Evolutionary conservation across 2,888 invertebrate genomes (phyloP), one percentile per base, ranked within the genome.

Genomic region (Isotomurus palustris): DNA sequence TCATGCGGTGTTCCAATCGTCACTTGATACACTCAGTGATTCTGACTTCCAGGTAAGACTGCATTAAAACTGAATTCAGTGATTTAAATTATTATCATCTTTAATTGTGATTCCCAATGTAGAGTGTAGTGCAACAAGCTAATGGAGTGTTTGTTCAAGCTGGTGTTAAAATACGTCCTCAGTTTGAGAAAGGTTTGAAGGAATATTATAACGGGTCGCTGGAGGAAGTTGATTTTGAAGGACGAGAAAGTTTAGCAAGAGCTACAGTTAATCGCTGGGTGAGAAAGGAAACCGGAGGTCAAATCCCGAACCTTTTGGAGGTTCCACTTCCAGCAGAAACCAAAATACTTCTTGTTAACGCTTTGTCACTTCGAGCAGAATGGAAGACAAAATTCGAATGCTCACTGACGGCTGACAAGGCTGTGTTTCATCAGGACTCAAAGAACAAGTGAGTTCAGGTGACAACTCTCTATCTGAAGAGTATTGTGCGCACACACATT

Each of bases 301-400:
- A 68, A 25, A 71, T 72, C 45, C 29, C 66, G 2, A 54, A 60
- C 5, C 54, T 71, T 10, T 53, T 72, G 35, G 67, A 71, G 6
- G 59, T 56, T 35, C 69, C 72, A 2, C 43, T 72, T 0, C 60
- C 67, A 6, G 58, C 57, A 25, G 65, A 69, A 43, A 69, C 72
- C 1, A 65, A 67, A 28, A 58, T 73, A 29, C 44, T 72, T 6
- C 66, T 72, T n/a, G 69, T 72, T n/a, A 72, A 71, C 50, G 71
- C 70, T 8, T 53, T 72, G 6, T 64, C 70, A 1, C 52, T 73
- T 53, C 64, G 67, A 40, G 72, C 72, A 14, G 57, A 67, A 12
- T 73, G 73, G 73, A 66, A 71, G 29, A 63, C 68, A 40, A 71
- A 71, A 28, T 73, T 73, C 58, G 71, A 72, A 49, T 70, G 69